A percentile compares a stretch with the other conserved stretches of the same genome.
phyloP scores from a whole-genome alignment of 2,888 invertebrate species.

The Drosophila anomalata region DNA sequence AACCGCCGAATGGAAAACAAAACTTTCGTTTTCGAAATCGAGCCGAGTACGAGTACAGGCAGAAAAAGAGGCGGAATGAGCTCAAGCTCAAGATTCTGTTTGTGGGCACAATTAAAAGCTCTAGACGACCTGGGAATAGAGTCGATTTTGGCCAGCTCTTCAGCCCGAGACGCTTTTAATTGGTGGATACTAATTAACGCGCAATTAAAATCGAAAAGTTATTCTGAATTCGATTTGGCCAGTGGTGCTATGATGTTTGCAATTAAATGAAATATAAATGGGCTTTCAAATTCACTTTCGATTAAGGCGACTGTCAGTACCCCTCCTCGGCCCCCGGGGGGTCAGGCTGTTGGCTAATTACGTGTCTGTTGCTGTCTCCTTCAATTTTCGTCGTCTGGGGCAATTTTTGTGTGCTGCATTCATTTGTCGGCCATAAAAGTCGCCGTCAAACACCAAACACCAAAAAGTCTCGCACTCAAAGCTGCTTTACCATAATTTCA shows the following conservation, averaged over 20 bases:
- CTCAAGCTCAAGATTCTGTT: conserved; percentile 66
- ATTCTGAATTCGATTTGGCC: conserved; percentile 56
- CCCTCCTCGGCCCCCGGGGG: neutral
- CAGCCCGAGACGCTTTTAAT: conserved; percentile 57
- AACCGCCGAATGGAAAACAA: conserved; percentile 33
- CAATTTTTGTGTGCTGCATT: conserved; percentile 69
- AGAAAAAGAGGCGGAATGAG: conserved; percentile 29
- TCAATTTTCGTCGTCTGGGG: conserved; percentile 73
- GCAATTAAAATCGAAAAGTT: conserved; percentile 63
- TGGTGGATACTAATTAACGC: conserved; percentile 64
- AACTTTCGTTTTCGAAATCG: conserved; percentile 61
- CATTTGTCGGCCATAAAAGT: conserved; percentile 78
- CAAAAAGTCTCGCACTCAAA: conserved; percentile 61
- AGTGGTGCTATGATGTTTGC: conserved; percentile 20
- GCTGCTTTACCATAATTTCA: conserved; percentile 70
- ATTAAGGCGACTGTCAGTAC: conserved; percentile 41
- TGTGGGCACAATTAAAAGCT: conserved; percentile 74
- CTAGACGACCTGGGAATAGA: conserved; percentile 7
- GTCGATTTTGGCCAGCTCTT: conserved; percentile 16
- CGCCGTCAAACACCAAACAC: conserved; percentile 68
- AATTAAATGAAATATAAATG: conserved; percentile 63
- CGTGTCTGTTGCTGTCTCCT: conserved; percentile 74
- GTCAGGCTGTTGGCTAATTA: conserved; percentile 63
- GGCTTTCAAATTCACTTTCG: conserved; percentile 60
- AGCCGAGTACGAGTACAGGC: conserved; percentile 4